phyloP scores from a whole-genome alignment of 2,888 invertebrate genomes.

The Mechanitis messenoides region DNA sequence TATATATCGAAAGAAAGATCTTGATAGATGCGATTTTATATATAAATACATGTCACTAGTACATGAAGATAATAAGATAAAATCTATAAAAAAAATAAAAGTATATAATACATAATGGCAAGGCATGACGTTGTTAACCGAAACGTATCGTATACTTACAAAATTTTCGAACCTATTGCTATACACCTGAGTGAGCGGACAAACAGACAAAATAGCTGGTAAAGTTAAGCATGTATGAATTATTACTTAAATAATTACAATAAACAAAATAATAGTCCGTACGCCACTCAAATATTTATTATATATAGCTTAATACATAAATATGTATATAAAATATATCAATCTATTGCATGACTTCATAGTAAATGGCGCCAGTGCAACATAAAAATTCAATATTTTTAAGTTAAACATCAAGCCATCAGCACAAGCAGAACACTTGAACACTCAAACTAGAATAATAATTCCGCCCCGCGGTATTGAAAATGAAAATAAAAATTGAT shows the following conservation, averaged over 20 bases:
- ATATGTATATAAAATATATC: constrained; percentile 17
- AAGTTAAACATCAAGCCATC: constrained; percentile 34
- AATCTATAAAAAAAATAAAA: constrained; percentile 25
- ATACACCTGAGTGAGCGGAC: constrained; percentile 65
- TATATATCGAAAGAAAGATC: constrained; percentile 6
- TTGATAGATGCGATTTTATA: constrained; percentile 15
- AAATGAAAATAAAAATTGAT: too few relatives aligned
- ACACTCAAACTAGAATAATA: constrained; percentile 21
- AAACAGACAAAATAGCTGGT: constrained; percentile 59
- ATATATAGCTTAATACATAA: constrained; percentile 20
- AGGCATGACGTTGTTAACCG: constrained; percentile 39
- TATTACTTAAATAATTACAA: constrained; percentile 29
- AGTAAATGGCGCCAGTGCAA: constrained; percentile 25
- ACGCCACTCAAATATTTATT: constrained; percentile 19
- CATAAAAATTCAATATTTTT: constrained; percentile 25
- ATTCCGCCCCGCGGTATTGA: too few relatives aligned
- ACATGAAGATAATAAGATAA: constrained; percentile 20
- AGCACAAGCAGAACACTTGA: constrained; percentile 37
- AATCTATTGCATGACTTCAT: constrained; percentile 23
- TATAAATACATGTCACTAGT: constrained; percentile 19
- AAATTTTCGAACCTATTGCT: constrained; percentile 57
- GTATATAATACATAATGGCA: constrained; percentile 27
- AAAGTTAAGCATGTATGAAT: constrained; percentile 41
- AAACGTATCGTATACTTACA: constrained; percentile 58
- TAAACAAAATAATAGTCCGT: constrained; percentile 20